Percentiles rank a stretch among this genome's conserved stretches.
Evolutionary conservation across 2,888 invertebrate genomes (phyloP).

Genomic region (Lasiommata megera): DNA sequence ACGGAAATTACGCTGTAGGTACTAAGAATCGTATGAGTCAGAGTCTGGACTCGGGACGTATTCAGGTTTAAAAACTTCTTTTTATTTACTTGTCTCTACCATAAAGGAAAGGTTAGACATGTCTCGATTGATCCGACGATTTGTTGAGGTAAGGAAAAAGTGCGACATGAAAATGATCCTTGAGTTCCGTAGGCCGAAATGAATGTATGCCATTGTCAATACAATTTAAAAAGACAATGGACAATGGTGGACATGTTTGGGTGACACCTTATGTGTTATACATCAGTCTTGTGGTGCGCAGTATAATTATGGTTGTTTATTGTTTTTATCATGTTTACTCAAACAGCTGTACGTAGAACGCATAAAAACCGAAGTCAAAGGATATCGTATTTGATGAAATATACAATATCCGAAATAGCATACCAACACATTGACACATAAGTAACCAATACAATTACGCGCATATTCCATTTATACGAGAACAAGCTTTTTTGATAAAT

Average conservation of each 20-base stretch:
- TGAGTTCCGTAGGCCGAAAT: conserved; percentile 31
- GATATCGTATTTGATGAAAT: no score
- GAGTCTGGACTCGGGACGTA: conserved; percentile 6
- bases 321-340: background rate
- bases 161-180: conserved; percentile 30
- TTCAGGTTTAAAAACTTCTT: conserved; percentile 18
- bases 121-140: conserved; percentile 14
- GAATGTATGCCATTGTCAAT: conserved; percentile 42
- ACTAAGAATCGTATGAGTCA: conserved; percentile 23
- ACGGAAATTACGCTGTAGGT: conserved; percentile 4
- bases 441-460: no score
- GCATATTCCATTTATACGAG: no score
- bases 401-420: no score
- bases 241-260: conserved; percentile 42
- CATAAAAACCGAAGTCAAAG: no score
- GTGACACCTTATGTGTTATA: conserved; percentile 23
- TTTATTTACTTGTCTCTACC: conserved; percentile 20
- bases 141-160: conserved; percentile 26
- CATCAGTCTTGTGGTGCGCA: conserved; percentile 12
- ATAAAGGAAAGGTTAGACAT: conserved; percentile 16
- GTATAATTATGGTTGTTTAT: conserved; percentile 7
- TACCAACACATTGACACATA: no score
- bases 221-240: conserved; percentile 44
- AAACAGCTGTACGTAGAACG: background rate
- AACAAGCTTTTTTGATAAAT: no score